Percentiles rank a stretch among this genome's conserved stretches.
phyloP scores from a whole-genome alignment of 2,113 vertebrate genomes.

The Eulemur rufifrons region DNA sequence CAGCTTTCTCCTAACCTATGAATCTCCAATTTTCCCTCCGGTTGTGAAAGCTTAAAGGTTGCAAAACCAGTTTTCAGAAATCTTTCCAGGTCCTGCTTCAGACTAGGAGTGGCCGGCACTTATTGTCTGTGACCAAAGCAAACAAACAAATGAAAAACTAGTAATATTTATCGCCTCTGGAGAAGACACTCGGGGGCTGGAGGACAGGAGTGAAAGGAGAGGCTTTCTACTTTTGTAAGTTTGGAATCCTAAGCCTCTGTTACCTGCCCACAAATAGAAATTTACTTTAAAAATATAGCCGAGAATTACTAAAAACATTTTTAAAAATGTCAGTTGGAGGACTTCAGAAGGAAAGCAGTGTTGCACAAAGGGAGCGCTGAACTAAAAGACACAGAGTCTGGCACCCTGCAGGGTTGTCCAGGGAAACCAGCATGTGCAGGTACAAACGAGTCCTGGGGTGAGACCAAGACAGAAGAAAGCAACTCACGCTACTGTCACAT shows the following conservation, averaged over 20 bases:
- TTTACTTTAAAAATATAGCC: background rate
- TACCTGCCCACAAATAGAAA: background rate
- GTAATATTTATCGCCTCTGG: background rate
- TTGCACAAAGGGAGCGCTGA: background rate
- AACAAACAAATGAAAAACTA: background rate
- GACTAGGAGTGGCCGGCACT: background rate
- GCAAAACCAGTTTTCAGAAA: background rate
- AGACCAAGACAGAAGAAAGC: background rate
- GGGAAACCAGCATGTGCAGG: background rate
- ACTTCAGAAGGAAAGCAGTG: background rate
- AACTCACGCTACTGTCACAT: rapidly evolving
- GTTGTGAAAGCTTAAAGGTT: background rate
- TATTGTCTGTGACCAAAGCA: background rate
- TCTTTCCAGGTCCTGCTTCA: background rate
- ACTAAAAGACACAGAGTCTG: background rate
- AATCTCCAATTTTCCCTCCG: background rate
- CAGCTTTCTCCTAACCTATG: background rate
- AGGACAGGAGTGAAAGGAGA: background rate
- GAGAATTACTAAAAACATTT: background rate
- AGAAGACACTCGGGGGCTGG: too few relatives aligned
- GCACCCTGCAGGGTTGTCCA: background rate
- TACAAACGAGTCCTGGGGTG: background rate
- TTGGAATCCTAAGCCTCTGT: background rate
- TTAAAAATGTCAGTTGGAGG: background rate
- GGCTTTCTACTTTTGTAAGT: background rate